Evolutionary conservation across 2,797 vertebrate species (phyloP).

Genomic region (Myotis vivesi): DNA sequence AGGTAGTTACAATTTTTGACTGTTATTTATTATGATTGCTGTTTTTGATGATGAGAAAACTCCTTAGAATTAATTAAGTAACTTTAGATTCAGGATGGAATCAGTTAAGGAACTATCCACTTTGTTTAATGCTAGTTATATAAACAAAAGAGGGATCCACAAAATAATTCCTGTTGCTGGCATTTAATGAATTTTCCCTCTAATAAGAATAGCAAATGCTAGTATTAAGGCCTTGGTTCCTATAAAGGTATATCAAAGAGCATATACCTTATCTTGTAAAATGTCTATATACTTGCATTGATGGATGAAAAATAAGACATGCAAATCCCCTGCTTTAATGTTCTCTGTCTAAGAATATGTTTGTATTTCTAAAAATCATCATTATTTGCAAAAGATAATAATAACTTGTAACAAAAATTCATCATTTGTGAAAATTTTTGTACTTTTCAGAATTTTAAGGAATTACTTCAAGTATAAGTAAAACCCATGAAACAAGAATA

Average conservation of each 20-base stretch:
- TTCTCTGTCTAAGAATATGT: neutral
- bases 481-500: neutral
- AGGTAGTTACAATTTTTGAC: neutral
- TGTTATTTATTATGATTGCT: neutral
- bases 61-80: neutral
- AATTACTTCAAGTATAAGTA: neutral
- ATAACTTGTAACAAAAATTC: neutral
- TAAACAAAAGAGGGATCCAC: neutral
- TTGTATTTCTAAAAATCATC: neutral
- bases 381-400: neutral
- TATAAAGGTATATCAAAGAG: neutral
- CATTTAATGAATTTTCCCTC: neutral
- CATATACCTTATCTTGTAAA: neutral
- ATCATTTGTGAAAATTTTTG: neutral
- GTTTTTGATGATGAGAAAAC: constrained; percentile 7
- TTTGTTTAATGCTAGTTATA: neutral
- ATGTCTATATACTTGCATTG: neutral
- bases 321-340: neutral
- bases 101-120: neutral
- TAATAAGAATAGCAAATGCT: neutral
- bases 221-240: neutral
- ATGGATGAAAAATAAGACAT: neutral
- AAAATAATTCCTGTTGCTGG: neutral
- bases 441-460: neutral
- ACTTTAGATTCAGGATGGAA: constrained; percentile 1